Evolutionary conservation across 2,113 vertebrate genomes (phyloP).

Genomic region (Psilopogon haemacephalus): DNA sequence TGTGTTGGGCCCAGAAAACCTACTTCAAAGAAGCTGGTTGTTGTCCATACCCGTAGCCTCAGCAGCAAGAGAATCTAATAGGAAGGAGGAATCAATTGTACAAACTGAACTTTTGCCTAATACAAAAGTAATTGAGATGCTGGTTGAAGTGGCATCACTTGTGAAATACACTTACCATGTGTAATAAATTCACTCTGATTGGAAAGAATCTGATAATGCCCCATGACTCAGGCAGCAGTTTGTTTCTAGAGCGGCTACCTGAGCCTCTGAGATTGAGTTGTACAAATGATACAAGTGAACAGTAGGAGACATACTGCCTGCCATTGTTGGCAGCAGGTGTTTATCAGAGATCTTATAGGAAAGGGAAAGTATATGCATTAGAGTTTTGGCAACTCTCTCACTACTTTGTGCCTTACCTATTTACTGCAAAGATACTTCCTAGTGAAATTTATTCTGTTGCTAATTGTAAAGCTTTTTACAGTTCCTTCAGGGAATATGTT

Average conservation of each 20-base stretch:
- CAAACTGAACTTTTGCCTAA: neutral
- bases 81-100: neutral
- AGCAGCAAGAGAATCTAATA: neutral
- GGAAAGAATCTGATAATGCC: neutral
- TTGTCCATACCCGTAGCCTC: neutral
- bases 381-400: neutral
- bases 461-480: neutral
- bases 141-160: neutral
- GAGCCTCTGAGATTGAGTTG: neutral
- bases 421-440: neutral
- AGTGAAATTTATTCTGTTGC: neutral
- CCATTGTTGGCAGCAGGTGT: fast-evolving
- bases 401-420: neutral
- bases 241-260: neutral
- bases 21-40: neutral
- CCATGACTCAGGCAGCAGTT: neutral
- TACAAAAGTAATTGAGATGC: neutral
- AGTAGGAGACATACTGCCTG: neutral
- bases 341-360: fast-evolving
- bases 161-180: neutral
- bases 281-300: too few relatives aligned
- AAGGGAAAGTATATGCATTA: neutral
- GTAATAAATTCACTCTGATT: neutral
- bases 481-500: neutral
- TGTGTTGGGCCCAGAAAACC: neutral